These are phyloP conservation scores for Amphiprion percula DNA, from an alignment of 2,113 vertebrate species.

Conservation along the genomic window DNA sequence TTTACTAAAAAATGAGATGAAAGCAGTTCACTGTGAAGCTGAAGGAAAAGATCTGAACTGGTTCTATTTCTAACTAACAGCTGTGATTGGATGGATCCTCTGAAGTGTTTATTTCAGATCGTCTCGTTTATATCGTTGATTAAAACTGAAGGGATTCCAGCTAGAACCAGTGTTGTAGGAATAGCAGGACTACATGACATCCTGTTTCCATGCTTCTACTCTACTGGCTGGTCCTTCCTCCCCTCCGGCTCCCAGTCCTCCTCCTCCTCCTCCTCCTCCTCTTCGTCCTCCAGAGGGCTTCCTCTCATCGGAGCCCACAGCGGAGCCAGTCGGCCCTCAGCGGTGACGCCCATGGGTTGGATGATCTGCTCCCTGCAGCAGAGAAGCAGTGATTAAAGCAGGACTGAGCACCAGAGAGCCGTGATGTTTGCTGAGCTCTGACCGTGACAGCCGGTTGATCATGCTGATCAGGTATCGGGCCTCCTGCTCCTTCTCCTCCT, in stretches of 20 bases:
- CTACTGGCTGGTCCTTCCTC: slow-evolving; percentile 20
- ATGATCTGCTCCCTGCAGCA: slow-evolving; percentile 77
- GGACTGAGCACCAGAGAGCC: too few species aligned
- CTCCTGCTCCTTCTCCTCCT: slow-evolving; percentile 84
- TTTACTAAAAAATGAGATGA: neutral
- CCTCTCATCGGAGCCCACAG: slow-evolving; percentile 70
- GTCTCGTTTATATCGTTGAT: too few species aligned
- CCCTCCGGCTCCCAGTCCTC: slow-evolving; percentile 25
- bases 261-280: slow-evolving; percentile 47
- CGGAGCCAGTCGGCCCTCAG: slow-evolving; percentile 72
- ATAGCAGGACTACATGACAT: neutral
- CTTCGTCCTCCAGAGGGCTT: slow-evolving; percentile 69
- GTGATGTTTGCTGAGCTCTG: neutral
- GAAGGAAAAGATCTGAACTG: too few species aligned
- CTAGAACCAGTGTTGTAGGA: neutral
- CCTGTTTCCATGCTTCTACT: slow-evolving; percentile 9
- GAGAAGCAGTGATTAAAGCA: neutral
- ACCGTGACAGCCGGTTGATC: slow-evolving; percentile 76
- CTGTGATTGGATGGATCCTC: too few species aligned
- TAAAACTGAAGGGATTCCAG: too few species aligned
- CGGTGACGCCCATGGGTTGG: slow-evolving; percentile 75
- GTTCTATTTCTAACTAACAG: too few species aligned
- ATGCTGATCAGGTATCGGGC: slow-evolving; percentile 78
- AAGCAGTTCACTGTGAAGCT: too few species aligned
- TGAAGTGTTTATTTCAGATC: too few species aligned